phyloP scores from a whole-genome alignment of 2,888 invertebrate genomes.

The Neoaliturus tenellus region DNA sequence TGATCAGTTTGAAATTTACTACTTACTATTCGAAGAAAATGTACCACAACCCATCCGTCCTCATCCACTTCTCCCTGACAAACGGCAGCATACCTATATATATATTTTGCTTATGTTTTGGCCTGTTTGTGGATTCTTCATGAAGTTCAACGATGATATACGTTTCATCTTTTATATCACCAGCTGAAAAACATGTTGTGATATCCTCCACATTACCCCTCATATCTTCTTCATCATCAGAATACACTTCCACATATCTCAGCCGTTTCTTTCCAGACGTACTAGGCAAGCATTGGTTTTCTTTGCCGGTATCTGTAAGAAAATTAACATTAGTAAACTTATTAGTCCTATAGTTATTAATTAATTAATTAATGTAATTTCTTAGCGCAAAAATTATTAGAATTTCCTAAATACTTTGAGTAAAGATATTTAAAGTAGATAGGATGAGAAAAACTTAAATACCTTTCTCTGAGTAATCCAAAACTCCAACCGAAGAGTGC shows the following conservation, averaged over 20 bases:
- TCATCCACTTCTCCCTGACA: neutral
- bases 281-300: neutral
- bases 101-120: neutral
- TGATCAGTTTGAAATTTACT: neutral
- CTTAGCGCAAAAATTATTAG: no score
- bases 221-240: neutral
- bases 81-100: neutral
- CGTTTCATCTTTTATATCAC: neutral
- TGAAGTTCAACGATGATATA: neutral
- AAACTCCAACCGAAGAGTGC: neutral
- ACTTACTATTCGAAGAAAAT: neutral
- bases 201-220: neutral
- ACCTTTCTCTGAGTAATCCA: conserved; percentile 4
- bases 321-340: no score
- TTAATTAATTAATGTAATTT: no score
- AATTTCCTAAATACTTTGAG: no score
- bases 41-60: neutral
- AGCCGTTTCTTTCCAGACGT: neutral
- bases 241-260: neutral
- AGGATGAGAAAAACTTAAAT: neutral
- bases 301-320: neutral
- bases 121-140: neutral
- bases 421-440: no score
- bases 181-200: neutral
- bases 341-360: neutral